Evolutionary conservation across 2,113 vertebrate species (phyloP).

Genomic region (Urocitellus parryii): DNA sequence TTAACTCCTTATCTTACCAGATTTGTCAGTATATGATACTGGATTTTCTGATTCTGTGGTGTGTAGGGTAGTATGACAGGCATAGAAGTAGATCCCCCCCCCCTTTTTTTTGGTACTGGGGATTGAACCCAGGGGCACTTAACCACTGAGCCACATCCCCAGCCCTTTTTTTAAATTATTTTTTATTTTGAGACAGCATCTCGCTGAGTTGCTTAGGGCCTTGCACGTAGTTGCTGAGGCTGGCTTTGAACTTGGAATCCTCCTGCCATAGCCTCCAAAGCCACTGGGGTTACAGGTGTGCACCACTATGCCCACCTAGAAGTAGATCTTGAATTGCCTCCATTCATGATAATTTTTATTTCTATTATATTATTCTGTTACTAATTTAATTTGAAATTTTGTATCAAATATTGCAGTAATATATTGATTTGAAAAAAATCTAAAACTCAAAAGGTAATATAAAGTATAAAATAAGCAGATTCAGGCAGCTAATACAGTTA

Average conservation of each 20-base stretch:
- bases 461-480: constrained; percentile 14
- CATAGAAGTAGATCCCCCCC: not conserved
- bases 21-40: constrained; percentile 11
- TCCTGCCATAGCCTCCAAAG: too few relatives aligned
- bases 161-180: too few relatives aligned
- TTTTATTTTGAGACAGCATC: too few relatives aligned
- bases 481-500: constrained; percentile 6
- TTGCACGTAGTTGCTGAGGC: too few relatives aligned
- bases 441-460: not conserved
- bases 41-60: constrained; percentile 17
- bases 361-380: constrained; percentile 33
- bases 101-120: too few relatives aligned
- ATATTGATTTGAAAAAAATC: not conserved
- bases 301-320: not conserved
- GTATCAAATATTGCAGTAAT: constrained; percentile 14
- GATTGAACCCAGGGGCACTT: too few relatives aligned
- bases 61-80: not conserved
- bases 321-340: not conserved
- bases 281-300: too few relatives aligned
- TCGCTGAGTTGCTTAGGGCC: too few relatives aligned
- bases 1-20: not conserved
- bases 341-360: not conserved
- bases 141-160: too few relatives aligned
- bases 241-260: too few relatives aligned
- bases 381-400: constrained; percentile 43